These are phyloP conservation scores for Luffia ferchaultella DNA, from an alignment of 2,888 invertebrate species.

Conservation along the genomic window DNA sequence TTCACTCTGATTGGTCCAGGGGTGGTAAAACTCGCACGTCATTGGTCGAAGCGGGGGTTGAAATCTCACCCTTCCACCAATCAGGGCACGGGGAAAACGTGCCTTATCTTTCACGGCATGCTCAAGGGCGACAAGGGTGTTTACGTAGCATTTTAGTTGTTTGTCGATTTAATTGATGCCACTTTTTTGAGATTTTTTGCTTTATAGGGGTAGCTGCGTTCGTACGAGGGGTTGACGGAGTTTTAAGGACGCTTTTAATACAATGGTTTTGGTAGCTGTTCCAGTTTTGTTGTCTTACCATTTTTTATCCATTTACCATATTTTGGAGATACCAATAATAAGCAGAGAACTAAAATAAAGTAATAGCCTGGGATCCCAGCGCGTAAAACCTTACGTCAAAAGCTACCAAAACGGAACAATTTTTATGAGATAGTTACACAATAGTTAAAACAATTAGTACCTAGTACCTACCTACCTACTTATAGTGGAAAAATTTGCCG, in stretches of 20 bases:
- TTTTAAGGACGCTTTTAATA: background rate
- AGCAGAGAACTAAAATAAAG: too few relatives aligned
- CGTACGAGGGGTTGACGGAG: constrained; percentile 9
- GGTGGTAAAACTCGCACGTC: constrained; percentile 26
- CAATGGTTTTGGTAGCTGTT: too few relatives aligned
- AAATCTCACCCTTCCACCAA: constrained; percentile 25
- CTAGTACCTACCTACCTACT: too few relatives aligned
- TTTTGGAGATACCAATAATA: too few relatives aligned
- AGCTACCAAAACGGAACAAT: too few relatives aligned
- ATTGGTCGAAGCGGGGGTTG: constrained; percentile 24
- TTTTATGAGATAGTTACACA: too few relatives aligned
- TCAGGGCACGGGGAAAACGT: constrained; percentile 17
- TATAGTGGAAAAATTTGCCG: too few relatives aligned
- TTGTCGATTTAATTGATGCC: constrained; percentile 54
- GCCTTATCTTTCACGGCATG: constrained; percentile 49
- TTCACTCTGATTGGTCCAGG: constrained; percentile 13
- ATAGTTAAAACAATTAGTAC: too few relatives aligned
- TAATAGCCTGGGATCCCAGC: too few relatives aligned
- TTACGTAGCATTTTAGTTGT: constrained; percentile 57
- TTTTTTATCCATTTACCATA: too few relatives aligned
- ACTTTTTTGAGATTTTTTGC: background rate
- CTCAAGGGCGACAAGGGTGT: constrained; percentile 49
- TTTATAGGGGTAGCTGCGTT: constrained; percentile 10
- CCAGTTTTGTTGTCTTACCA: too few relatives aligned
- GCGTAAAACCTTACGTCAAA: too few relatives aligned